Evolutionary conservation across 2,797 vertebrate genomes (phyloP).

Genomic region (Sebastes oblongus): DNA sequence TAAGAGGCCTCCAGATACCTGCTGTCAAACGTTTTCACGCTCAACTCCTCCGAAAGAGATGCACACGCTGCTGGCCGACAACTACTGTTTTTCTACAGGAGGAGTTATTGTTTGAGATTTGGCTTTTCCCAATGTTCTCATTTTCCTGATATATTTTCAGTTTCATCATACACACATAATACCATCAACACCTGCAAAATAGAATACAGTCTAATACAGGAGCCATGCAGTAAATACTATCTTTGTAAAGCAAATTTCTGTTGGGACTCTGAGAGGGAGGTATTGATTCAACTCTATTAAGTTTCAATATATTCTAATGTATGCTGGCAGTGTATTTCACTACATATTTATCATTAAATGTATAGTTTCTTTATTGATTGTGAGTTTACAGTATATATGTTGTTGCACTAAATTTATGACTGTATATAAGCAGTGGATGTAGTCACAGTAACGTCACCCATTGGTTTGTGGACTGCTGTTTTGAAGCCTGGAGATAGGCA

Average conservation of each 20-base stretch:
- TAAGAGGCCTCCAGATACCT: conserved; percentile 45
- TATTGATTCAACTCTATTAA: background rate
- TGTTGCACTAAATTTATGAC: too few species aligned
- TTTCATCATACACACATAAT: background rate
- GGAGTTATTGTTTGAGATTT: background rate
- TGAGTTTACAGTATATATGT: too few species aligned
- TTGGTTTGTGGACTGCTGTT: too few species aligned
- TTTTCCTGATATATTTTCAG: background rate
- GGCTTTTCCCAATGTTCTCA: background rate
- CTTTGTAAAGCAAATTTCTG: background rate
- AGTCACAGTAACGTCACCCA: too few species aligned
- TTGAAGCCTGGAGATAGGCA: too few species aligned
- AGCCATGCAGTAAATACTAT: background rate
- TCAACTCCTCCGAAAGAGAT: conserved; percentile 25
- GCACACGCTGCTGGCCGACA: background rate
- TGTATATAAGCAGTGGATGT: too few species aligned
- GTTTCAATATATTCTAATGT: background rate
- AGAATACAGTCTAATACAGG: background rate
- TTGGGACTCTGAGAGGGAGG: background rate
- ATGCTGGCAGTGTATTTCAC: background rate
- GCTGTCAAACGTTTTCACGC: conserved; percentile 36
- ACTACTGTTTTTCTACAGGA: background rate
- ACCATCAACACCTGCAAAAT: background rate
- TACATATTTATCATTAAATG: background rate
- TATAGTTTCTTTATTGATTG: too few species aligned